Evolutionary conservation across 2,888 invertebrate genomes (phyloP).

Genomic region (Ethmia dodecea): DNA sequence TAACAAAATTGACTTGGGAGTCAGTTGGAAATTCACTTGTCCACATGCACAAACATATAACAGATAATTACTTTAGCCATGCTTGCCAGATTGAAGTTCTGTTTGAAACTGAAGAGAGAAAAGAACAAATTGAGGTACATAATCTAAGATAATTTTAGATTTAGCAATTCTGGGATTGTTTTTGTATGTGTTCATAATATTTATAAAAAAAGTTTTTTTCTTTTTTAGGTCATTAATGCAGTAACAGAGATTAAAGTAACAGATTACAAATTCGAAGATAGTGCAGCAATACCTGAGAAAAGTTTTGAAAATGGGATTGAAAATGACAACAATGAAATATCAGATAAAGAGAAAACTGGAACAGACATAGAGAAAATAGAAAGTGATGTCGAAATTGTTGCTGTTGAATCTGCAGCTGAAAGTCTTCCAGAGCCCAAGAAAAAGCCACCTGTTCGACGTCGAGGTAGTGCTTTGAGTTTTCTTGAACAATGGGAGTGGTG

Average conservation of each 20-base stretch:
- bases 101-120: slow-evolving; percentile 44
- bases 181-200: too few relatives aligned
- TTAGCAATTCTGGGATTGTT: too few relatives aligned
- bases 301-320: slow-evolving; percentile 46
- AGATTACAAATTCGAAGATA: too few relatives aligned
- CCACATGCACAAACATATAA: slow-evolving; percentile 80
- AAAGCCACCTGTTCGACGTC: slow-evolving; percentile 77
- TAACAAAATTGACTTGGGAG: slow-evolving; percentile 79
- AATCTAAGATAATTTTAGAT: too few relatives aligned
- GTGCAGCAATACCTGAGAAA: slow-evolving; percentile 37
- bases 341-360: slow-evolving; percentile 58
- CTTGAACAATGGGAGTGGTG: slow-evolving; percentile 90
- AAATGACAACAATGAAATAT: slow-evolving; percentile 59
- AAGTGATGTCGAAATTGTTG: slow-evolving; percentile 48
- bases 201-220: too few relatives aligned
- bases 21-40: slow-evolving; percentile 81
- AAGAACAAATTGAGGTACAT: slow-evolving; percentile 51
- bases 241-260: too few relatives aligned
- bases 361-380: slow-evolving; percentile 55
- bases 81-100: slow-evolving; percentile 60
- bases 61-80: slow-evolving; percentile 78
- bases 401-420: slow-evolving; percentile 34
- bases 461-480: slow-evolving; percentile 84
- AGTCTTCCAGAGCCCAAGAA: slow-evolving; percentile 52
- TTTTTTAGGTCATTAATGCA: too few relatives aligned